Base-by-base conservation (phyloP, 2,797 vertebrate species). In the Poeciliopsis gracilis region DNA sequence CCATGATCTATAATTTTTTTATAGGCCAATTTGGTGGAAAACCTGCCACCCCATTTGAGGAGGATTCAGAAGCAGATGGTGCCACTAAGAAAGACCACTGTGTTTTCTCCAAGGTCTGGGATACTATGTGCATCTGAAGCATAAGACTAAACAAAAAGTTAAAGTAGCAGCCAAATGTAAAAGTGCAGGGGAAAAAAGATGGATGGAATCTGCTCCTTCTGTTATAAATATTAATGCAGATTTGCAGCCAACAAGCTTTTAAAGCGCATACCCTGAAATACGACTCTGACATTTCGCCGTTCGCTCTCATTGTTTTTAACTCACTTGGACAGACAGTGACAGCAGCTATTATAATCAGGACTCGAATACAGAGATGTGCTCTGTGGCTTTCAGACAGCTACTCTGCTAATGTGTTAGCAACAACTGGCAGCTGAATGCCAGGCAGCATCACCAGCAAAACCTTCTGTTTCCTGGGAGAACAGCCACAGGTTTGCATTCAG, bases 151-250 rank as follows among this genome's bases (percentile, higher is more conserved):
- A 30, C n/a, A 66, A 83, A 78, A 70, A 78, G 20, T 84, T 71
- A 77, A 77, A 75, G 73, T 77, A 77, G 45, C 36, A 69, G 59
- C 25, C 70, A 47, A 78, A 53, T 73, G 38, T 11, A 36, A 74
- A 36, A 28, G 47, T 70, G 30, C 28, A 67, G 51, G 80, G 25
- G 55, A 3, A 13, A 57, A 57, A 3, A 18, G 36, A 49, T 45
- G 41, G 76, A 18, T 57, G 23, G 82, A 84, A 79, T 73, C 30
- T 75, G 61, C 49, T 76, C n/a, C 77, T 57, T 30, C 55, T 75
- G 25, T 82, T 80, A 83, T 84, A 57, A 89, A 89, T 91, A 92
- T 88, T 84, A 86, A 90, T 76, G 67, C 23, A 57, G 71, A 73
- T 61, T 30, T 86, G 78, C 82, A 76, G 81, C 77, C 82, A 83